Evolutionary conservation across 2,113 vertebrate genomes (phyloP).

Genomic region (Chitala chitala): DNA sequence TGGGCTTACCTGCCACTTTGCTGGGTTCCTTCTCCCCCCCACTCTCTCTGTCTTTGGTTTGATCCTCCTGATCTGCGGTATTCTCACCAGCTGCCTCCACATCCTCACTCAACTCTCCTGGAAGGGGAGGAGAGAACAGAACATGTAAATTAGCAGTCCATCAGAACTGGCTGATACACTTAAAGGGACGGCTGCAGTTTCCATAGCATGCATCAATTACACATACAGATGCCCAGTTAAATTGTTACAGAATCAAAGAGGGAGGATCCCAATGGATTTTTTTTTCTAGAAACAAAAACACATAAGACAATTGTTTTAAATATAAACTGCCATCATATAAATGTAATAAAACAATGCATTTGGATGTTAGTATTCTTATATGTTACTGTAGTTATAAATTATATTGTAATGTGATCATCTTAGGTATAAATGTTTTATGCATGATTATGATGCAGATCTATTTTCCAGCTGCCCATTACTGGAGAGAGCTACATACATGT

Average conservation of each 20-base stretch:
- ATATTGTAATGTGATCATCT: too few species aligned
- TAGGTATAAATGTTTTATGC: too few species aligned
- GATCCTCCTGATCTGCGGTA: constrained; percentile 71
- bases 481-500: too few species aligned
- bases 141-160: constrained; percentile 43
- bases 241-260: constrained; percentile 60
- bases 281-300: constrained; percentile 34
- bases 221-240: constrained; percentile 63
- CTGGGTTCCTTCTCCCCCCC: constrained; percentile 66
- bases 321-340: too few species aligned
- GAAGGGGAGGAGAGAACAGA: constrained; percentile 38
- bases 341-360: too few species aligned
- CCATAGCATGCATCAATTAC: constrained; percentile 62
- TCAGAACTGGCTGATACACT: constrained; percentile 76
- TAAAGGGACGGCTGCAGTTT: constrained; percentile 67
- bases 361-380: too few species aligned
- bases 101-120: constrained; percentile 81
- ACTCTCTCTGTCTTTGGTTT: constrained; percentile 75
- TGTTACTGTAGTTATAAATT: too few species aligned
- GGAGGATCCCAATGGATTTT: constrained; percentile 34
- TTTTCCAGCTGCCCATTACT: too few species aligned
- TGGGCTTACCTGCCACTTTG: constrained; percentile 70
- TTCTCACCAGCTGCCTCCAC: constrained; percentile 74
- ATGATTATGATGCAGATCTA: too few species aligned
- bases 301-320: constrained; percentile 22